Evolutionary conservation across 2,797 vertebrate genomes (phyloP).

Genomic region (Anguilla pacifica): DNA sequence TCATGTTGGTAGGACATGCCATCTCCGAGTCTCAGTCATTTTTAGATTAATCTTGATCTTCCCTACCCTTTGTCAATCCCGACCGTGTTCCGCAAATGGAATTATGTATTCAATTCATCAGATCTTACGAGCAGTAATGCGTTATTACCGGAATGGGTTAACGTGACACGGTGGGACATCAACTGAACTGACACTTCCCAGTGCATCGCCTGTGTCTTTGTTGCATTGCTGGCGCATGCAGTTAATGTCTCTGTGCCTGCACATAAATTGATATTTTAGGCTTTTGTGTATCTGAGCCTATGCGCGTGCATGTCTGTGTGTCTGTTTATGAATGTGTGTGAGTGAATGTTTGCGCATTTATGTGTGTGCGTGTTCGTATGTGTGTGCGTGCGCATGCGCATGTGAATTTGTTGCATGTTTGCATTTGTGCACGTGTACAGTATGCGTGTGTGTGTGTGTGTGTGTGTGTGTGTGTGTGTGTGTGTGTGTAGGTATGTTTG

Average conservation of each 20-base stretch:
- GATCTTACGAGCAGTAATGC: neutral
- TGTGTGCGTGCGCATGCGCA: neutral
- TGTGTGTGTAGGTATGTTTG: neutral
- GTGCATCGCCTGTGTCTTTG: neutral
- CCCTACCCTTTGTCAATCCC: conserved; percentile 5
- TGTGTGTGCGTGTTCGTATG: neutral
- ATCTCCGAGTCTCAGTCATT: conserved; percentile 28
- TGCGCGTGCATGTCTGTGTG: neutral
- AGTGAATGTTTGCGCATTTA: neutral
- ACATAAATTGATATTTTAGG: conserved; percentile 13
- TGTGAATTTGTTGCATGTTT: neutral
- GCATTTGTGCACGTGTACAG: neutral
- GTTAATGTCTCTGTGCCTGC: conserved; percentile 11
- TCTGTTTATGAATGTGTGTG: neutral
- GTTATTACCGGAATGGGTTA: conserved; percentile 11
- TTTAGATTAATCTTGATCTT: conserved; percentile 36
- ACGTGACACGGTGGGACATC: conserved; percentile 8
- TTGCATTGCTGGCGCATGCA: neutral
- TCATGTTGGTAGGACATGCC: conserved; percentile 18
- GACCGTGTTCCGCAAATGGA: neutral
- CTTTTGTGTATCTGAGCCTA: neutral
- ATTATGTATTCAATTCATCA: conserved; percentile 3
- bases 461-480: neutral
- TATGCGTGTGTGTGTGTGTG: neutral
- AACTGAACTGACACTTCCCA: neutral